phyloP scores from a whole-genome alignment of 2,113 vertebrate genomes.

The Microcebus ravelobensis region DNA sequence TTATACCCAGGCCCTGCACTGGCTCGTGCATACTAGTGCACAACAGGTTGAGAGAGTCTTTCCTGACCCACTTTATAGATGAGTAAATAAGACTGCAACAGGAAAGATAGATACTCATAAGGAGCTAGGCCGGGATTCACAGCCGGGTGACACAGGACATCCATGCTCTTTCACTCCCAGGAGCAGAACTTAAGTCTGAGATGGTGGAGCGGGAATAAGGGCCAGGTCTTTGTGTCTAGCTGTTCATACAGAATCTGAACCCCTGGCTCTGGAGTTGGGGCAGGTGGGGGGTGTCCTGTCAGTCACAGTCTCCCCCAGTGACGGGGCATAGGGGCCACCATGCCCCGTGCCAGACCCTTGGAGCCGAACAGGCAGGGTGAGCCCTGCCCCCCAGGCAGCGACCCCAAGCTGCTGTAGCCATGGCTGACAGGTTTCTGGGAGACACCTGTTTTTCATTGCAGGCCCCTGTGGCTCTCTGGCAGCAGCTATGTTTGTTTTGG shows the following conservation, averaged over 20 bases:
- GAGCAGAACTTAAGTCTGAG: not conserved
- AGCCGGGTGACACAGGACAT: not conserved
- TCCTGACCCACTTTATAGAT: not conserved
- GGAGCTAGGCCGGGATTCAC: not conserved
- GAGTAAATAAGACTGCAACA: not conserved
- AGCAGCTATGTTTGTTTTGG: slow-evolving; percentile 48
- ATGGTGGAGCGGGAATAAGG: rapidly evolving
- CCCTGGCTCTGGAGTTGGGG: not conserved
- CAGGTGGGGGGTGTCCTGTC: not conserved
- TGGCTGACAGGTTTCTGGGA: slow-evolving; percentile 37
- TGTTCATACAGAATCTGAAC: not conserved
- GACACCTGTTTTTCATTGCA: slow-evolving; percentile 77
- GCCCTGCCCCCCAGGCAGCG: not conserved
- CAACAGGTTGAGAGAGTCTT: not conserved
- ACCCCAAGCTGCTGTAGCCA: slow-evolving; percentile 18
- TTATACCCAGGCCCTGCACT: not conserved
- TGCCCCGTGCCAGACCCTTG: rapidly evolving
- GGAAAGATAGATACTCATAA: not conserved
- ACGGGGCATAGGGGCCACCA: not conserved
- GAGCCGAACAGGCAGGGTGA: not conserved
- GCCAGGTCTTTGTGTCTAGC: not conserved
- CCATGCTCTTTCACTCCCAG: not conserved
- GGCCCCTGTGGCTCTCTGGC: slow-evolving; percentile 63
- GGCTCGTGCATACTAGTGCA: not conserved
- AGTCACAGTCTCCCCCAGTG: not conserved